Evolutionary conservation across 2,113 vertebrate genomes (phyloP), one percentile per base, ranked within the genome.

Genomic region (Pteruthius melanotis): DNA sequence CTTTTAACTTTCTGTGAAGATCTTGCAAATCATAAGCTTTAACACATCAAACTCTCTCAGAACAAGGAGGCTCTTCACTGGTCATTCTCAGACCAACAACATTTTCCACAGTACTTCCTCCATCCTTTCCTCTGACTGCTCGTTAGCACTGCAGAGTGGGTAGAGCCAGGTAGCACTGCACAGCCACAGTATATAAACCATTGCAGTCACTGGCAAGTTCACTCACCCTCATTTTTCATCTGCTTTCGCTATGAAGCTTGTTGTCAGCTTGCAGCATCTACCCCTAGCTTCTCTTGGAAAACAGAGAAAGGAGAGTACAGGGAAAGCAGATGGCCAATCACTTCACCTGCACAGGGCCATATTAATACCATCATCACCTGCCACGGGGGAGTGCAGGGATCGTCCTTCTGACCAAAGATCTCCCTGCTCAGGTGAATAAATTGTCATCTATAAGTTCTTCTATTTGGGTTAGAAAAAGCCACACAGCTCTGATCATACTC

Each of bases 131-230:
- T 71, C 49, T 2, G 2, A 10, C 14, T 63, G 60, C 16, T 42
- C 3, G 1, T 45, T 72, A 49, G 22, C 31, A 11, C 17, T 40
- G 27, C 0, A 0, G 59, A 45, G 44, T 10, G 27, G 8, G 15
- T 35, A 49, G 27, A 50, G 16, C 4, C 39, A 50, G 35, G 24
- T 23, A 45, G 28, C 20, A 44, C 40, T 44, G 19, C 3, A 1
- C 5, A 85, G 42, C 10, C 24, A 37, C 19, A 24, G 17, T 27
- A 52, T 19, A 28, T 45, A 79, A 74, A 89, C 4, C 26, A 59
- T 8, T 22, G 30, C 13, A 49, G 37, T 12, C 50, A 72, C 8
- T 16, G 20, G 8, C 13, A 76, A 40, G 5, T 33, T 60, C 33
- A 66, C 15, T 49, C 15, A 28, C 9, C 2, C 30, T 60, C 11